A percentile compares a stretch with the other conserved stretches of the same genome.
Evolutionary conservation across 2,113 vertebrate species (phyloP).

Genomic region (Leucoraja erinaceus): DNA sequence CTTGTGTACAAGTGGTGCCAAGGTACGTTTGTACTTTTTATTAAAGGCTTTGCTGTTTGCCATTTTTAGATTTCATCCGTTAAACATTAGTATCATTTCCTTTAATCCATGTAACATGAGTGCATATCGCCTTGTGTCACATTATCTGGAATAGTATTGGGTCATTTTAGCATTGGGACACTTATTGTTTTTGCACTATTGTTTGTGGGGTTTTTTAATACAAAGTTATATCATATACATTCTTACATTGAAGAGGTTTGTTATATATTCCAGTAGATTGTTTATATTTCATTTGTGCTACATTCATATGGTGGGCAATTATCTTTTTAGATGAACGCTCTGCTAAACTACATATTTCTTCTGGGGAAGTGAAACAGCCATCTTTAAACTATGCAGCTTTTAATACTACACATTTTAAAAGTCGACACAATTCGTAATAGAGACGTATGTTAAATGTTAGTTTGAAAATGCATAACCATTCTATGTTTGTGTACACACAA

Average conservation of each 20-base stretch:
- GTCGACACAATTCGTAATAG: background rate
- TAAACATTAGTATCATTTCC: background rate
- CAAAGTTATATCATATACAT: background rate
- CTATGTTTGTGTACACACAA: background rate
- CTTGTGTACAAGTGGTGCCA: conserved; percentile 99
- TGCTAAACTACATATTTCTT: background rate
- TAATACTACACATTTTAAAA: background rate
- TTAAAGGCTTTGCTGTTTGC: too few species aligned
- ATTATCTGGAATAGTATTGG: background rate
- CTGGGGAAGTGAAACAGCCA: background rate
- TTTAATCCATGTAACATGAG: background rate
- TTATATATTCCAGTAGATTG: background rate
- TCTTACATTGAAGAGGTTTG: background rate
- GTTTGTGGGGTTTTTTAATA: too few species aligned
- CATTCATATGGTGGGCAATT: background rate
- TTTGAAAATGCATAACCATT: background rate
- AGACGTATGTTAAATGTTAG: background rate
- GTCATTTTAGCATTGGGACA: background rate
- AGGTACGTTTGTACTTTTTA: conserved; percentile 59
- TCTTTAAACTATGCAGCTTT: background rate
- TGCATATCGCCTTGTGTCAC: background rate
- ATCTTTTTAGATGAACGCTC: background rate
- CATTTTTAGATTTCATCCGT: background rate
- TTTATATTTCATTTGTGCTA: background rate
- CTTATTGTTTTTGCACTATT: too few species aligned